Percentiles rank a stretch among this genome's conserved stretches.
Evolutionary conservation across 2,888 invertebrate species (phyloP).

Genomic region (Agrilus mali): DNA sequence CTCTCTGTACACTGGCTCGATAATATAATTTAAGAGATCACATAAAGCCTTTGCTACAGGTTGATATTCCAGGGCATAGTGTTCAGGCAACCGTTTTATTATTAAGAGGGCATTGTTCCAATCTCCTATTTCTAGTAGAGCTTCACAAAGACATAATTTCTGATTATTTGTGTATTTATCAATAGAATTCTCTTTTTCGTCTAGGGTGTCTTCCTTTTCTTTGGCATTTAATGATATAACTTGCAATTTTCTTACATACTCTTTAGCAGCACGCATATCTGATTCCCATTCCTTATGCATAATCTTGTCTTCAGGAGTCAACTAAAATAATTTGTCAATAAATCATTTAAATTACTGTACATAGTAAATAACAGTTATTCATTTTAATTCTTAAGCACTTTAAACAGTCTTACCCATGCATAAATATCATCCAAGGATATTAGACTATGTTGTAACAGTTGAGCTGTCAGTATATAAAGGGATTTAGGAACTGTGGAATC

Average conservation of each 20-base stretch:
- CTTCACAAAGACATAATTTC: constrained; percentile 86
- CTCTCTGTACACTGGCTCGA: constrained; percentile 79
- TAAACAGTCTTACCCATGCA: constrained; percentile 58
- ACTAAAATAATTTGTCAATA: constrained; percentile 35
- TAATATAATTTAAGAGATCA: constrained; percentile 64
- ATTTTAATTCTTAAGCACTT: background rate
- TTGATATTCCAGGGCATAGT: constrained; percentile 63
- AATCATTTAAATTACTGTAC: no score
- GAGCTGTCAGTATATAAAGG: constrained; percentile 78
- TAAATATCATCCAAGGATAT: constrained; percentile 81
- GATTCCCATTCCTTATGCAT: constrained; percentile 74
- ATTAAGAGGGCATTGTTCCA: constrained; percentile 79
- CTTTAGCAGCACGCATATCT: constrained; percentile 69
- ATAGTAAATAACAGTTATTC: constrained; percentile 9
- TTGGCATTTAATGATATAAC: constrained; percentile 72
- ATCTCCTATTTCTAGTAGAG: constrained; percentile 74
- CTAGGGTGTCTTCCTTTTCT: constrained; percentile 55
- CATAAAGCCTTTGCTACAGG: constrained; percentile 70
- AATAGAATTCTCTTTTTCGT: constrained; percentile 56
- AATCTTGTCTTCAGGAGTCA: constrained; percentile 72
- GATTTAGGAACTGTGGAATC: constrained; percentile 63
- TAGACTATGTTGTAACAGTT: constrained; percentile 77
- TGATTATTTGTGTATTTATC: constrained; percentile 63
- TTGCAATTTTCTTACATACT: constrained; percentile 77
- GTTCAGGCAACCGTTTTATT: constrained; percentile 70